phyloP scores from a whole-genome alignment of 1,140 invertebrate genomes.

The Venturia canescens region DNA sequence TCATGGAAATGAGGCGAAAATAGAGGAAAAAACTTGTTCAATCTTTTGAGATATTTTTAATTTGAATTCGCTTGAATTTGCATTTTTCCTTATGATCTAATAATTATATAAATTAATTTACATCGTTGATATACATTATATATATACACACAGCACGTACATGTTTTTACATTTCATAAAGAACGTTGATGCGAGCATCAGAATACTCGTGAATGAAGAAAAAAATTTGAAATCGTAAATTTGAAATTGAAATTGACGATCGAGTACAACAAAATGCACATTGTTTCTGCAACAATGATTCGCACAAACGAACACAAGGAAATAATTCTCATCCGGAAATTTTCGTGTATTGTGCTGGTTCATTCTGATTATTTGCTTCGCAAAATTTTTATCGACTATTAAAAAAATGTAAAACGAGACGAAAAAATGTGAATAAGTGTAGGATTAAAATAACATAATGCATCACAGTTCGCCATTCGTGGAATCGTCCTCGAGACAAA shows the following conservation, averaged over 20 bases:
- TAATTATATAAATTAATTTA: background rate
- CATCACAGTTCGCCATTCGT: slow-evolving; percentile 64
- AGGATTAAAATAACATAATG: slow-evolving; percentile 56
- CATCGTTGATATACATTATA: too few relatives aligned
- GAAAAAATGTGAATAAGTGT: background rate
- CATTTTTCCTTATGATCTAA: background rate
- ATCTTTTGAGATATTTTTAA: too few relatives aligned
- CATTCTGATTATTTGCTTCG: background rate
- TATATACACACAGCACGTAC: too few relatives aligned
- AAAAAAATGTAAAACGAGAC: slow-evolving; percentile 31
- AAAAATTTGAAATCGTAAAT: slow-evolving; percentile 36
- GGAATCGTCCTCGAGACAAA: slow-evolving; percentile 44
- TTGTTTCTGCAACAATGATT: too few relatives aligned
- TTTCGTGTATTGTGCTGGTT: slow-evolving; percentile 39
- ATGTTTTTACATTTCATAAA: too few relatives aligned
- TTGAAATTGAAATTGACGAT: slow-evolving; percentile 12
- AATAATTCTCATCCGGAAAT: background rate
- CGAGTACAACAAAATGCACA: too few relatives aligned
- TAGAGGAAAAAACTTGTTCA: too few relatives aligned
- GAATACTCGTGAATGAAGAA: background rate
- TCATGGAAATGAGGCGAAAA: too few relatives aligned
- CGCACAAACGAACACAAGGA: too few relatives aligned
- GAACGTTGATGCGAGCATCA: too few relatives aligned
- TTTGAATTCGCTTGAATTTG: too few relatives aligned
- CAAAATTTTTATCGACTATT: slow-evolving; percentile 9